These are phyloP conservation scores for Temnothorax nylanderi DNA, from an alignment of 1,140 invertebrate genomes.

Conservation along the genomic window DNA sequence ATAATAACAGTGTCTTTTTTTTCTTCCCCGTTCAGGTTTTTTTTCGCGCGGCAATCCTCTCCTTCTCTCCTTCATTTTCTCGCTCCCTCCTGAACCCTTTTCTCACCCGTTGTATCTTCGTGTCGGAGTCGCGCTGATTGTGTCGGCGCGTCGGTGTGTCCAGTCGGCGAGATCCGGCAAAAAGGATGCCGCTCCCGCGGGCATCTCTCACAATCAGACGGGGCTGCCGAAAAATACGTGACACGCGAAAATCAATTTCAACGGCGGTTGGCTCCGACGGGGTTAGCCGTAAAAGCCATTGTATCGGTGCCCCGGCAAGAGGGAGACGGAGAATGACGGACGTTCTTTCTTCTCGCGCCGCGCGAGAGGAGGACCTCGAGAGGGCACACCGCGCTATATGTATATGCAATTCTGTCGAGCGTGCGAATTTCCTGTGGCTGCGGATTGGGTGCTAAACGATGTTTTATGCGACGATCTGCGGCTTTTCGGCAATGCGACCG, in stretches of 20 bases:
- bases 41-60: not conserved
- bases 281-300: conserved; percentile 66
- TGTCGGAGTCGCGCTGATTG: conserved; percentile 45
- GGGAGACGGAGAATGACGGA: conserved; percentile 25
- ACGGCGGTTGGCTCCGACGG: conserved; percentile 68
- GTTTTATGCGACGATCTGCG: conserved; percentile 67
- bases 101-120: conserved; percentile 52
- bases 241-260: conserved; percentile 82
- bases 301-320: conserved; percentile 38
- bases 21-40: conserved; percentile 10
- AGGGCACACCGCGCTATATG: conserved; percentile 23
- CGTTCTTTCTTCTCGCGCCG: conserved; percentile 28
- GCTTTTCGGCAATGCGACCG: conserved; percentile 58
- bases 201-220: conserved; percentile 69
- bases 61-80: conserved; percentile 25
- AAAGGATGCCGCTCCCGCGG: conserved; percentile 68
- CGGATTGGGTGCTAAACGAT: conserved; percentile 59
- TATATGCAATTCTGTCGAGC: conserved; percentile 54
- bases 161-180: conserved; percentile 56
- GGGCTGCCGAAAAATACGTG: conserved; percentile 76
- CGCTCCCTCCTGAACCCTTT: conserved; percentile 20
- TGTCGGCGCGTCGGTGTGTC: conserved; percentile 55
- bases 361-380: conserved; percentile 29
- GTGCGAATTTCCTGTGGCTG: conserved; percentile 60
- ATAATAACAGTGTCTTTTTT: conserved; percentile 13